A percentile compares a stretch with the other conserved stretches of the same genome.
Evolutionary conservation across 2,797 vertebrate species (phyloP).

Genomic region (Spheniscus humboldti): DNA sequence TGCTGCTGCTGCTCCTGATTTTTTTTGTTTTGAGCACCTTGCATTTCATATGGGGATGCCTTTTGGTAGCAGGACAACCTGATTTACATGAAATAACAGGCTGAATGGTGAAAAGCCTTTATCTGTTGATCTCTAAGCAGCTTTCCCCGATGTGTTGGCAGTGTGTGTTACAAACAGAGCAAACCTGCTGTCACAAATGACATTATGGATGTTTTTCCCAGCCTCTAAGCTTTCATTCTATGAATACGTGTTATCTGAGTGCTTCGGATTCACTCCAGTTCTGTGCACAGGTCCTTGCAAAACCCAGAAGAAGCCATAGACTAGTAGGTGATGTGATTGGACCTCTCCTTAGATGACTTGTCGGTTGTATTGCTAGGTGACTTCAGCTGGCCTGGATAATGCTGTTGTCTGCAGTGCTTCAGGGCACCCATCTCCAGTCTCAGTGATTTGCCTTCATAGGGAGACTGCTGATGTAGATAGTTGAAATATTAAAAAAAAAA

Average conservation of each 20-base stretch:
- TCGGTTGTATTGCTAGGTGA: background rate
- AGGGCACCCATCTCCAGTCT: background rate
- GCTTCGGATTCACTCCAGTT: background rate
- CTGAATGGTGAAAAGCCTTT: background rate
- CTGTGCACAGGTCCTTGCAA: background rate
- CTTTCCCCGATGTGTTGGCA: background rate
- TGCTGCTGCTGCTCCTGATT: background rate
- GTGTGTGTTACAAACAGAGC: background rate
- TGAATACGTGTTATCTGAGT: background rate
- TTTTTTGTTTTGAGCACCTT: background rate
- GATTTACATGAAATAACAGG: slow-evolving; percentile 20
- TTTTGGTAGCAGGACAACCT: background rate
- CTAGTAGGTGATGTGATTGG: background rate
- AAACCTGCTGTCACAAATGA: background rate
- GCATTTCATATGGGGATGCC: background rate
- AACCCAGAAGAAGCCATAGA: background rate
- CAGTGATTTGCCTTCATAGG: background rate
- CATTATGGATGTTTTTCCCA: background rate
- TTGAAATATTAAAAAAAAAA: background rate
- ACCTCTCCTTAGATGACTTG: background rate
- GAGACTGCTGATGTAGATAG: background rate
- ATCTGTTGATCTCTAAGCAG: slow-evolving; percentile 24
- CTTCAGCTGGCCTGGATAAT: background rate
- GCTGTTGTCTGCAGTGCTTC: background rate
- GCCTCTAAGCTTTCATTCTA: background rate